Base-by-base conservation (phyloP, 2,888 invertebrate species). In the Nymphalis polychloros region DNA sequence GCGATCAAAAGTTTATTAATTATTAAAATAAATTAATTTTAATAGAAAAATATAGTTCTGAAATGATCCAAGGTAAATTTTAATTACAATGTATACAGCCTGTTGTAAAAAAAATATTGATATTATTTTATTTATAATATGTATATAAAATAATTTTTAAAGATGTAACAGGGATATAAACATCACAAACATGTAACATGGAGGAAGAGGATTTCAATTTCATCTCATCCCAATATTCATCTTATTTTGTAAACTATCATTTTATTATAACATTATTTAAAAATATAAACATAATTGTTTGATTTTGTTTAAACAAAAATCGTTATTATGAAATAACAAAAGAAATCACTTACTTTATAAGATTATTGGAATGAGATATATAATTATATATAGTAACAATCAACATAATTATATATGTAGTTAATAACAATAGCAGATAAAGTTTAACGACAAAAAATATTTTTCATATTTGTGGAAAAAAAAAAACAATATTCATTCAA, bases 101-200 rank as follows among this genome's bases (percentile, higher is more conserved):
- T 55, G 17, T 27, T 23, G 17, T 31, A 55, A 55, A 55, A 19
- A 50, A 50, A 50, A 50, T 50, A 41, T 50, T 50, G 20, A n/a
- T 31, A 55, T 31, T 55, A 16, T 31, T 27, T 55, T 27, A 53
- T 53, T 23, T 20, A 16, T n/a, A 55, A 27, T 31, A 55, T 27
- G 2, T 31, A 17, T 55, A 55, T 55, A 55, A 55, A 55, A 19
- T 49, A 57, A 35, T 57, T 27, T 48, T 64, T 65, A 35, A 52
- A 57, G 7, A 52, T 50, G 59, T 46, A 65, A 59, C 59, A 16
- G 50, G 23, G 6, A 50, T 59, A 59, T 65, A 65, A 41, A 59
- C 19, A 52, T 41, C 23, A n/a, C 16, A 46, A 19, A 41, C 27
- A 31, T 59, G 19, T 46, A 65, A 65, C 64, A 49, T 8, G 13